Conservation (phyloP, 2,888 invertebrate species). For the Drosophila parthenogenetica region DNA sequence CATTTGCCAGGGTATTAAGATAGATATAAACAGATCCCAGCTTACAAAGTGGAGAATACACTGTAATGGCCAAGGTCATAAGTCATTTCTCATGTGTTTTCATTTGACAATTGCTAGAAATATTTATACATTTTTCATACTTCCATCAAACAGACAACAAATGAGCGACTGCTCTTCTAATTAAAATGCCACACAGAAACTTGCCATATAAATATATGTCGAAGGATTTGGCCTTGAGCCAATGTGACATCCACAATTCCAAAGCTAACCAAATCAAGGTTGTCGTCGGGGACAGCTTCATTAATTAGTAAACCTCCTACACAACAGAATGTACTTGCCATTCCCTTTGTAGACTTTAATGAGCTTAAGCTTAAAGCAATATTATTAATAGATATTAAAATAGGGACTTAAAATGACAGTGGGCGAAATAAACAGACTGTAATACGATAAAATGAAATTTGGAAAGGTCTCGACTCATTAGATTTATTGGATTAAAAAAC, state of each 20-base stretch:
- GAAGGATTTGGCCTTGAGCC: conserved; percentile 39
- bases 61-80: conserved; percentile 28
- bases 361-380: conserved; percentile 10
- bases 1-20: conserved; percentile 51
- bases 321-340: conserved; percentile 1
- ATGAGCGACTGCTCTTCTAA: conserved; percentile 46
- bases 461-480: no score
- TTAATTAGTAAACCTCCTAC: conserved; percentile 57
- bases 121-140: conserved; percentile 23
- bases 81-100: conserved; percentile 8
- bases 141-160: conserved; percentile 34
- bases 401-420: not conserved
- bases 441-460: no score
- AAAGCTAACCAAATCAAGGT: conserved; percentile 44
- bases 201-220: conserved; percentile 38
- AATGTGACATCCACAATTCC: conserved; percentile 26
- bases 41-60: not conserved
- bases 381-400: conserved; percentile 26
- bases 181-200: conserved; percentile 62
- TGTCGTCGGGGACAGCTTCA: conserved; percentile 56
- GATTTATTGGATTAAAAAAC: no score
- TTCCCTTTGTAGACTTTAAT: conserved; percentile 10
- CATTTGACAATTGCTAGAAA: conserved; percentile 26
- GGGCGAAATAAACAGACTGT: not conserved
- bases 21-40: conserved; percentile 17